Conservation (phyloP, 2,797 vertebrate species). For the Momotus momota region DNA sequence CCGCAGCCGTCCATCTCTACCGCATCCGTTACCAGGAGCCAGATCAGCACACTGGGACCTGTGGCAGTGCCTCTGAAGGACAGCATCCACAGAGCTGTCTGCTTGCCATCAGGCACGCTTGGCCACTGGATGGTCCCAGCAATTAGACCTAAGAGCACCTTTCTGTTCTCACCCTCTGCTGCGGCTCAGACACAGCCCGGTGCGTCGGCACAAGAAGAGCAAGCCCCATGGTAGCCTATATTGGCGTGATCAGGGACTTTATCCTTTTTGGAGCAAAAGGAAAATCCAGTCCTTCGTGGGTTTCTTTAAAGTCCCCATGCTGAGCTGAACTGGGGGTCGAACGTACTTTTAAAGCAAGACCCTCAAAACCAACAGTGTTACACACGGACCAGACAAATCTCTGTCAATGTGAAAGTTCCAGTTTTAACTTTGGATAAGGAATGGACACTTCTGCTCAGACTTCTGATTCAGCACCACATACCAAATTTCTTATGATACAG, state of each 20-base stretch:
- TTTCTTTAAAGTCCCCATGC: neutral
- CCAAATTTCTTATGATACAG: constrained; percentile 35
- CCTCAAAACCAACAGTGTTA: neutral
- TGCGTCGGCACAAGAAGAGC: neutral
- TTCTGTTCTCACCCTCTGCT: neutral
- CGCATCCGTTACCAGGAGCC: neutral
- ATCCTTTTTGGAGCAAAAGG: neutral
- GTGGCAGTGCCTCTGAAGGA: neutral
- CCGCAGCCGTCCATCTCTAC: neutral
- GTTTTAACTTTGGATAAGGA: constrained; percentile 1
- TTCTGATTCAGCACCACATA: neutral
- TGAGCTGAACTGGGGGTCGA: neutral
- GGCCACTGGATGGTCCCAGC: neutral
- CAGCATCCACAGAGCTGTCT: neutral
- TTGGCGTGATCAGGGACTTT: neutral
- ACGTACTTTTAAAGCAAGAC: neutral
- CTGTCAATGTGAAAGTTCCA: neutral
- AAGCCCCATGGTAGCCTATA: no score
- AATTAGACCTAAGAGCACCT: neutral
- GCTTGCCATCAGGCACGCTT: neutral
- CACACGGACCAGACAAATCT: neutral
- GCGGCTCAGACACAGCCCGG: neutral
- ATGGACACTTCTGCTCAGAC: neutral
- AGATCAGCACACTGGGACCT: neutral
- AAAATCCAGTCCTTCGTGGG: neutral